Percentiles rank a stretch among this genome's conserved stretches.
phyloP scores from a whole-genome alignment of 2,888 invertebrate genomes.

The Cantharis lateralis region DNA sequence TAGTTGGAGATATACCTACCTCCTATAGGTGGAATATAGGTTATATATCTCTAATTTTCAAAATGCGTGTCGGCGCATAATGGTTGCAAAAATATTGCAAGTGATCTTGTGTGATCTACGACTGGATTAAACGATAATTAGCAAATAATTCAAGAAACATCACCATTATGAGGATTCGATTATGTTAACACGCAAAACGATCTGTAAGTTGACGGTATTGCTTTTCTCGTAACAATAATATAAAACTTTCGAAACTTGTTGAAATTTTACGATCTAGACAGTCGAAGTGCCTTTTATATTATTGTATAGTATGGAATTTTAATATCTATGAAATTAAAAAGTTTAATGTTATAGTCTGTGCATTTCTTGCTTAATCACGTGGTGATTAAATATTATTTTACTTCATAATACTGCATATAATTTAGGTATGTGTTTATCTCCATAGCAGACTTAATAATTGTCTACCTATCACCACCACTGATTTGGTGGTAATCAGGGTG shows the following conservation, averaged over 20 bases:
- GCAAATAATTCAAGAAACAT: neutral
- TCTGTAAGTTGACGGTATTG: slow-evolving; percentile 26
- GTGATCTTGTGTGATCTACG: too few relatives aligned
- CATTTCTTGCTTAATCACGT: slow-evolving; percentile 13
- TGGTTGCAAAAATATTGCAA: too few relatives aligned
- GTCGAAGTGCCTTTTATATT: slow-evolving; percentile 23
- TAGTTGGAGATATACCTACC: too few relatives aligned
- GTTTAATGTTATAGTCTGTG: slow-evolving; percentile 3
- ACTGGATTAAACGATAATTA: neutral
- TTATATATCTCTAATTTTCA: too few relatives aligned
- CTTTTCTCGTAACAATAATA: slow-evolving; percentile 25
- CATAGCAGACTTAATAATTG: neutral
- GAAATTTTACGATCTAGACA: slow-evolving; percentile 25
- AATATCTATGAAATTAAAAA: slow-evolving; percentile 31
- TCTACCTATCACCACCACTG: neutral
- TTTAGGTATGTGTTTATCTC: neutral
- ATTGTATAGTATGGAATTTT: slow-evolving; percentile 19
- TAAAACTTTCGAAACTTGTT: slow-evolving; percentile 27
- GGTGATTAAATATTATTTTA: slow-evolving; percentile 3
- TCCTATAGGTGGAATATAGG: too few relatives aligned
- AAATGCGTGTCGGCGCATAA: too few relatives aligned
- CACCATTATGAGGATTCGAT: neutral
- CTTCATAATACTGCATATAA: neutral
- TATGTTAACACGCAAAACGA: slow-evolving; percentile 11
- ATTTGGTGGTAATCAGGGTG: too few relatives aligned